A percentile compares a stretch with the other conserved stretches of the same genome.
Evolutionary conservation across 2,113 vertebrate species (phyloP).

Genomic region (Bolborhynchus lineola): DNA sequence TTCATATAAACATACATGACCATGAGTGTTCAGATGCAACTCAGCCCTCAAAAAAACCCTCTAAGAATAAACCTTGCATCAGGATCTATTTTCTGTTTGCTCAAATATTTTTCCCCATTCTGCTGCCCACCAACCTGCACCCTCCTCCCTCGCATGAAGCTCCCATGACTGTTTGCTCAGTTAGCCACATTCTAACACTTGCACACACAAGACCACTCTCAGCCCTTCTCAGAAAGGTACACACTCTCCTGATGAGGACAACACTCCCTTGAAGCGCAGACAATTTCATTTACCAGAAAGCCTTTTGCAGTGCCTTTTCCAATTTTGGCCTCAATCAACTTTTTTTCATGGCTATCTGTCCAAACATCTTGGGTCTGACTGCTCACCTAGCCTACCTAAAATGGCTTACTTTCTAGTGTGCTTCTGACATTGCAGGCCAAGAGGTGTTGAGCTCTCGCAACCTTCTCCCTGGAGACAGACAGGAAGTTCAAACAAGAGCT

Average conservation of each 20-base stretch:
- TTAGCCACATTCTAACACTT: not conserved
- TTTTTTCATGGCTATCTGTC: not conserved
- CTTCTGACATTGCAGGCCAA: not conserved
- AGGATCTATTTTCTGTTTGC: not conserved
- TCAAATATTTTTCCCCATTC: not conserved
- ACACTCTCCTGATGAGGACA: not conserved
- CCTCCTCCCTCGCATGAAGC: not conserved
- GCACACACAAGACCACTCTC: not conserved
- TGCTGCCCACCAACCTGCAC: not conserved
- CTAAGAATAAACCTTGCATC: not conserved
- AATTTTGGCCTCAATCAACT: not conserved
- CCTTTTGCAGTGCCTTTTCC: not conserved
- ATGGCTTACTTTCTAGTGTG: not conserved
- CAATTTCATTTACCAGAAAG: not conserved
- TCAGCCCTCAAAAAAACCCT: not conserved
- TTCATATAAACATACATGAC: not conserved
- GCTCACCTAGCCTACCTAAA: not conserved
- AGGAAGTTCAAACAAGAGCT: not conserved
- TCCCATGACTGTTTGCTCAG: not conserved
- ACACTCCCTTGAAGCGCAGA: not conserved
- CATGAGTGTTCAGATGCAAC: not conserved
- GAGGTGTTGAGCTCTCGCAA: not conserved
- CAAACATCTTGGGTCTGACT: not conserved
- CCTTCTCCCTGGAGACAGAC: not conserved
- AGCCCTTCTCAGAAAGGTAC: not conserved